phyloP scores from a whole-genome alignment of 2,797 vertebrate species.

The Mycteria americana region DNA sequence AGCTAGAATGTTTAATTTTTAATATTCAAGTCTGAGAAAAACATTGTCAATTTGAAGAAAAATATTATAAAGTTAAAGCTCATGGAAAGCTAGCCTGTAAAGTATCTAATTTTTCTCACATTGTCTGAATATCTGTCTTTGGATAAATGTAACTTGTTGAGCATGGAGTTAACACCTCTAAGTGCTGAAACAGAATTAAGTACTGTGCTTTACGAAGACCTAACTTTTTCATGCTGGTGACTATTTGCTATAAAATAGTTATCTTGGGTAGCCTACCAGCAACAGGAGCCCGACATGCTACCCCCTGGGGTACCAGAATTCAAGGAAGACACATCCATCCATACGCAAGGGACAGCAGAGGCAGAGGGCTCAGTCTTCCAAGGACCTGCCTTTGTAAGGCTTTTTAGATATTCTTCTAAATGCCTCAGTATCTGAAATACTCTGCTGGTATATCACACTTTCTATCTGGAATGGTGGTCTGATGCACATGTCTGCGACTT shows the following conservation, averaged over 20 bases:
- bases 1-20: neutral
- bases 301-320: neutral
- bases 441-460: neutral
- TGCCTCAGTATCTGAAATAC: neutral
- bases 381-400: neutral
- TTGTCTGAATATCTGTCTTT: neutral
- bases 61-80: neutral
- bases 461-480: neutral
- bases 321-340: neutral
- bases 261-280: neutral
- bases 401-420: neutral
- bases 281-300: neutral
- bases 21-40: neutral
- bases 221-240: neutral
- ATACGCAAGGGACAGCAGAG: neutral
- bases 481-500: neutral
- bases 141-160: slow-evolving; percentile 20
- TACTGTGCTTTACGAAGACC: neutral
- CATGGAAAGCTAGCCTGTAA: neutral
- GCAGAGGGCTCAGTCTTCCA: neutral
- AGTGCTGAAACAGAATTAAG: slow-evolving; percentile 27
- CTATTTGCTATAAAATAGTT: neutral
- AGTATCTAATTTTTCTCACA: neutral
- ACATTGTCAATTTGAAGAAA: neutral
- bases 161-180: neutral